Conservation (phyloP, 2,113 vertebrate species). For the Vulpes vulpes region DNA sequence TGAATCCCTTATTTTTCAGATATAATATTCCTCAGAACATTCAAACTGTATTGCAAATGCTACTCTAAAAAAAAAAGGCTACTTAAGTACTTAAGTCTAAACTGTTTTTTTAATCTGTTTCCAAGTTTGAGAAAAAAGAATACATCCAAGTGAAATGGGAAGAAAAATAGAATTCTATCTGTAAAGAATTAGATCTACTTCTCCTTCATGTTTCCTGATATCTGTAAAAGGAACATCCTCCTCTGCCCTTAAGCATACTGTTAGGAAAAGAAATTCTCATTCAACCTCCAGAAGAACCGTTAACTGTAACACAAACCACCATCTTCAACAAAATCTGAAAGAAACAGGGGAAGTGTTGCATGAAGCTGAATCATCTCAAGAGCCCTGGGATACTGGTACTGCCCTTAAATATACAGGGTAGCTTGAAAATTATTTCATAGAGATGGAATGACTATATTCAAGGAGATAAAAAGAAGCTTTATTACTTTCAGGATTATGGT, state of each 20-base stretch:
- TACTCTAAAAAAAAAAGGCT: not conserved
- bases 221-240: not conserved
- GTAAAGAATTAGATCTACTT: not conserved
- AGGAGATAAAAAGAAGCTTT: not conserved
- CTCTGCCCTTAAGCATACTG: not conserved
- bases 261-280: not conserved
- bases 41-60: not conserved
- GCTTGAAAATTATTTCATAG: not conserved
- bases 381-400: too few relatives aligned
- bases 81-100: not conserved
- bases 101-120: not conserved
- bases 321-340: not conserved
- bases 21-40: not conserved
- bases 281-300: not conserved
- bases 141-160: not conserved
- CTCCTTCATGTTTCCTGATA: not conserved
- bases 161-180: conserved; percentile 32
- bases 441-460: not conserved
- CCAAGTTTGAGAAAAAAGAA: not conserved
- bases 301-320: not conserved
- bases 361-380: not conserved
- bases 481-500: not conserved
- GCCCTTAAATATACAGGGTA: not conserved
- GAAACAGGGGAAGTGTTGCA: not conserved
- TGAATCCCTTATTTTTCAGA: not conserved